Base-by-base conservation (phyloP, 2,113 vertebrate species). In the Poeciliopsis occidentalis region DNA sequence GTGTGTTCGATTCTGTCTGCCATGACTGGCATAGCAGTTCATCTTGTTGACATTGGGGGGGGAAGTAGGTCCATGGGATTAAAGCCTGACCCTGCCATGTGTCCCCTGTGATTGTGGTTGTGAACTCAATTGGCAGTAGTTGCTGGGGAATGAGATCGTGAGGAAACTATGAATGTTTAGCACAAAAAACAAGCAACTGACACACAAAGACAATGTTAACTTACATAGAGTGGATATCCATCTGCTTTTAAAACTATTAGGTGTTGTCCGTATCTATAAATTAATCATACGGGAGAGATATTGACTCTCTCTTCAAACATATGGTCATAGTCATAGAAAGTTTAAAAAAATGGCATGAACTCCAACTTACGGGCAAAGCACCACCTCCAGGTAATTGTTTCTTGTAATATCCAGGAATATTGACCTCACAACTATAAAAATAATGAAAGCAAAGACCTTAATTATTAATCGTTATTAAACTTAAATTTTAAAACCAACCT, bases 361-460 rank as follows among this genome's bases (percentile, higher is more conserved):
- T 11, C 15, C 26, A 83, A 97, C 97, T 97, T 94, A 98, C 95
- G 95, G 97, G 82, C 97, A 97, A 83, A 98, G 89, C 91, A 98
- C 97, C 71, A 98, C 95, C 92, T 98, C 97, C 31, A 99, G 93
- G 88, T 97, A 99, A 54, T 95, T 95, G 78, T 95, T 94, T 57
- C 90, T 95, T 44, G 85, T 82, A 75, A 91, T 95, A 86, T 93
- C 96, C 73, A 98, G 92, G 86, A 98, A 99, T 91, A 99, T 98
- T 4, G 94, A 94, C 93, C 98, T 97, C 26, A 96, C 96, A 90
- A 98, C 96, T 98, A 15, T 65, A 11, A 73, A 80, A 44, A 39
- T 75, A 76, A 65, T 69, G 8, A 3, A 64, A 78, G 12, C 4
- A 41, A 69, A 64, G 26, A 68, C 0, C 0, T 75, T 80, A 63